These are phyloP conservation scores for Corythoichthys intestinalis DNA, from an alignment of 2,113 vertebrate species.

Conservation along the genomic window DNA sequence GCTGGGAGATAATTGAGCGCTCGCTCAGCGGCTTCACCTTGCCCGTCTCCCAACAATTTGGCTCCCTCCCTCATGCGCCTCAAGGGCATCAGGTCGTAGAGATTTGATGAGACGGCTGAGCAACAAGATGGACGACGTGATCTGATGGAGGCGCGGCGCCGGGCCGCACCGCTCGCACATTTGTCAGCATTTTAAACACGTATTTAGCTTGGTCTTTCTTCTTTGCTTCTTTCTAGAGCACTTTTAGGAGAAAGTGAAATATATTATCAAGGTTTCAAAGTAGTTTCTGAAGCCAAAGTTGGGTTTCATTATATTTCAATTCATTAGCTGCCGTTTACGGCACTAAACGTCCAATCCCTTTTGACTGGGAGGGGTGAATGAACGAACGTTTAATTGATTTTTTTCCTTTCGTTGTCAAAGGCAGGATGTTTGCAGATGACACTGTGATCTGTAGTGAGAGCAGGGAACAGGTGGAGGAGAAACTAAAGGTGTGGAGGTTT, in stretches of 20 bases:
- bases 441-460: too few relatives aligned
- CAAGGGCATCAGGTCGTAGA: constrained; percentile 56
- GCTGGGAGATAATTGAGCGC: constrained; percentile 62
- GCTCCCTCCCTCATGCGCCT: constrained; percentile 46
- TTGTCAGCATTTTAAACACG: constrained; percentile 65
- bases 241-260: neutral
- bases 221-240: neutral
- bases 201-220: constrained; percentile 17
- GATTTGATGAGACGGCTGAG: constrained; percentile 48
- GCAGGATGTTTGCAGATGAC: too few relatives aligned
- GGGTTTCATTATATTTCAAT: too few relatives aligned
- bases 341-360: too few relatives aligned
- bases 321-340: too few relatives aligned
- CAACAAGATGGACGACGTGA: constrained; percentile 53
- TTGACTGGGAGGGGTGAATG: too few relatives aligned
- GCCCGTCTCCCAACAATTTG: constrained; percentile 59
- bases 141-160: constrained; percentile 50
- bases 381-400: too few relatives aligned
- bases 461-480: too few relatives aligned
- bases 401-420: too few relatives aligned
- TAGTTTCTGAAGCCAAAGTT: neutral
- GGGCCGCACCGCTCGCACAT: constrained; percentile 33
- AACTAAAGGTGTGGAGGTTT: too few relatives aligned
- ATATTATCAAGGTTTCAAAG: neutral
- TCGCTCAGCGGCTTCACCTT: constrained; percentile 61